Conservation (phyloP, 2,113 vertebrate species). For the Microtus pennsylvanicus region DNA sequence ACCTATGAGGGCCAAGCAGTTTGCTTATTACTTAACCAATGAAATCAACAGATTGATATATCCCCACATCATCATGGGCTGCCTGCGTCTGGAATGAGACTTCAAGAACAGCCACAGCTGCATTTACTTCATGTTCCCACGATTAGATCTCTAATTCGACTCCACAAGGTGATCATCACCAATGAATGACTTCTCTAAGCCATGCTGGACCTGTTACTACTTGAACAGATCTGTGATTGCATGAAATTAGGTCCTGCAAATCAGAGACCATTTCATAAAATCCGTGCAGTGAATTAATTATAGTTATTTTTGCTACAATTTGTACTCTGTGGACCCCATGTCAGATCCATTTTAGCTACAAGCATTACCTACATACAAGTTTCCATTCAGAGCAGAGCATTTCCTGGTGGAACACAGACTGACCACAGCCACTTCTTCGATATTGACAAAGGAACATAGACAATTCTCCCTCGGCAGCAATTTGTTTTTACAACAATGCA, state of each 20-base stretch:
- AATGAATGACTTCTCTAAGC: background rate
- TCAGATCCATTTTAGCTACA: background rate
- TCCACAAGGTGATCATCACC: background rate
- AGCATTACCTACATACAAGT: background rate
- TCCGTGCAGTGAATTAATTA: background rate
- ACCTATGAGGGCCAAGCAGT: no score
- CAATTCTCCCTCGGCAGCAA: background rate
- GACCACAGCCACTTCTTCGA: background rate
- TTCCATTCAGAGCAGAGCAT: background rate
- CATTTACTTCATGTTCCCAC: background rate
- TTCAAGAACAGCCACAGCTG: background rate
- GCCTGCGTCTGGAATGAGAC: background rate
- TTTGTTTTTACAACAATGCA: background rate
- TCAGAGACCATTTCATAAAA: background rate
- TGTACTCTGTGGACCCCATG: background rate
- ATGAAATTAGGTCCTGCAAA: background rate
- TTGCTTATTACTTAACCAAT: no score
- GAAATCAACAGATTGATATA: no score
- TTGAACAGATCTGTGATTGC: background rate
- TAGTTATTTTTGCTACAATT: constrained; percentile 5
- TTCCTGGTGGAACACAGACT: background rate
- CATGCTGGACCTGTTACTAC: background rate
- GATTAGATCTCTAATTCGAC: background rate
- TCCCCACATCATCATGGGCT: no score
- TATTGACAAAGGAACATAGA: background rate